Conservation (phyloP, 2,888 invertebrate species). For the Leptinotarsa tumamoca region DNA sequence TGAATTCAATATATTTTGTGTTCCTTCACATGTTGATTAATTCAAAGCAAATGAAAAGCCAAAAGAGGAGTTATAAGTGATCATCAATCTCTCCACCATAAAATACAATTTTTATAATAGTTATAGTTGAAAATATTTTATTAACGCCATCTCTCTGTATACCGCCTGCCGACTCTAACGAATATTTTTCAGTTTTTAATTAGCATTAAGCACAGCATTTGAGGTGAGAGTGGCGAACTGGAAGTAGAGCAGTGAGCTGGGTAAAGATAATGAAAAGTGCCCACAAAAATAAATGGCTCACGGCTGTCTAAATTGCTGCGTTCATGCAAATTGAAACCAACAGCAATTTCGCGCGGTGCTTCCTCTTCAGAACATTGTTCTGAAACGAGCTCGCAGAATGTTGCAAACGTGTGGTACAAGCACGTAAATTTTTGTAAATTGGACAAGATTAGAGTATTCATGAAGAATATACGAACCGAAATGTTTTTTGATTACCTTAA, state of each 20-base stretch:
- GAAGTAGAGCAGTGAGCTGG: conserved; percentile 15
- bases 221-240: conserved; percentile 10
- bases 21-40: too few relatives aligned
- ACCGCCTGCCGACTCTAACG: neutral
- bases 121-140: neutral
- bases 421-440: neutral
- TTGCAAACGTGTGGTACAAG: conserved; percentile 5
- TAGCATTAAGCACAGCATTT: conserved; percentile 15
- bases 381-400: neutral
- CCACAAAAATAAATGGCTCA: conserved; percentile 21
- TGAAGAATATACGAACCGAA: neutral
- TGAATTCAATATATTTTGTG: too few relatives aligned
- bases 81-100: too few relatives aligned
- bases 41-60: too few relatives aligned
- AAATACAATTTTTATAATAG: neutral
- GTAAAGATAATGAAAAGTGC: conserved; percentile 19
- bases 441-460: neutral
- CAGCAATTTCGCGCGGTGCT: conserved; percentile 10
- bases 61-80: too few relatives aligned
- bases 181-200: conserved; percentile 17
- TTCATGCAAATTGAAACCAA: conserved; percentile 20
- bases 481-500: too few relatives aligned
- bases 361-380: conserved; percentile 5
- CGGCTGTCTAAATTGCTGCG: conserved; percentile 15
- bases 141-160: neutral